phyloP scores from a whole-genome alignment of 2,113 vertebrate genomes.

The Hucho hucho region DNA sequence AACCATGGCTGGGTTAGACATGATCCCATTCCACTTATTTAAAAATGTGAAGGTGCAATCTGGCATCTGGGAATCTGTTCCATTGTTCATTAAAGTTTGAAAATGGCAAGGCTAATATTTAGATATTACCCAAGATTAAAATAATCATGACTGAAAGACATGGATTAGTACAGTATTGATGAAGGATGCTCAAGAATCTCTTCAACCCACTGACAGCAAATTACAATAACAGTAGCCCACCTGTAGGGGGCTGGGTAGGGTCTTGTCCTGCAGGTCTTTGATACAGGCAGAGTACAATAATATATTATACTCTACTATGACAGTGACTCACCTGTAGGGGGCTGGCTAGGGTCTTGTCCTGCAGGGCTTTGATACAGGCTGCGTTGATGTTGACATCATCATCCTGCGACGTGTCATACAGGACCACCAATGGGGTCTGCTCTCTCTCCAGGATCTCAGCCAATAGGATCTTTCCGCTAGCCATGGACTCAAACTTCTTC shows the following conservation, averaged over 20 bases:
- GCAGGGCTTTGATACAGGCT: constrained; percentile 84
- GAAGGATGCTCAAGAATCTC: too few species aligned
- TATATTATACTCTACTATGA: too few species aligned
- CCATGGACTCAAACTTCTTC: constrained; percentile 84
- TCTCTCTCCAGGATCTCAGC: constrained; percentile 88
- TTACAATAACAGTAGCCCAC: constrained; percentile 58
- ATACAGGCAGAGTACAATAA: constrained; percentile 78
- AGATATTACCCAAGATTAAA: too few species aligned
- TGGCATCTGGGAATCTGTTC: too few species aligned
- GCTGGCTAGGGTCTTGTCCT: constrained; percentile 82
- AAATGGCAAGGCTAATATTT: too few species aligned
- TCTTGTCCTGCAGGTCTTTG: constrained; percentile 84
- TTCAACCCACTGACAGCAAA: too few species aligned
- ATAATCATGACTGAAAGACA: too few species aligned
- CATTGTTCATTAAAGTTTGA: too few species aligned
- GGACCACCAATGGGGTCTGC: constrained; percentile 83
- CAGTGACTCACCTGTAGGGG: constrained; percentile 79
- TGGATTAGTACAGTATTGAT: too few species aligned
- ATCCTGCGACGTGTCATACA: constrained; percentile 96
- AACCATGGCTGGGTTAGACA: too few species aligned
- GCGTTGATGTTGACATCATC: constrained; percentile 97
- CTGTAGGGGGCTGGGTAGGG: constrained; percentile 82
- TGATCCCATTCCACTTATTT: too few species aligned
- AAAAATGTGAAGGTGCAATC: too few species aligned
- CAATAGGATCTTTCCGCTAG: constrained; percentile 87